Conservation (phyloP, 2,797 vertebrate species). For the Microctenopoma steveboyesi region DNA sequence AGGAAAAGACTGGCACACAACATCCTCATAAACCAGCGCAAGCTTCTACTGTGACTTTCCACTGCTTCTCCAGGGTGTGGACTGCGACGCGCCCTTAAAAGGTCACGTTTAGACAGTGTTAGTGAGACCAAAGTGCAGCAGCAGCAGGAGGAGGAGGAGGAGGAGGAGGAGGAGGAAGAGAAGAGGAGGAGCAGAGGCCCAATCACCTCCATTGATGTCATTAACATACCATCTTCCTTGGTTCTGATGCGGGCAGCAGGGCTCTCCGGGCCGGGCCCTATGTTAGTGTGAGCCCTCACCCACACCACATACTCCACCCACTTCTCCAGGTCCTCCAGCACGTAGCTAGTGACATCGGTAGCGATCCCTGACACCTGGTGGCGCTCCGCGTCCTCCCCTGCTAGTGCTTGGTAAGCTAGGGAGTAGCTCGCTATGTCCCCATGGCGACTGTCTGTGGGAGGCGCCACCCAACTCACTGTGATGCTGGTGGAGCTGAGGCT, state of each 20-base stretch:
- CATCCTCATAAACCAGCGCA: too few relatives aligned
- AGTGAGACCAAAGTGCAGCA: slow-evolving; percentile 1
- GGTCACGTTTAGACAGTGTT: not conserved
- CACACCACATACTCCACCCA: slow-evolving; percentile 95
- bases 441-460: slow-evolving; percentile 89
- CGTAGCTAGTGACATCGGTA: slow-evolving; percentile 86
- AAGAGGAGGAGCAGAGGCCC: not conserved
- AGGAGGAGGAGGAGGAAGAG: not conserved
- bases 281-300: slow-evolving; percentile 92
- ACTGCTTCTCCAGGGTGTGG: not conserved
- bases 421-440: slow-evolving; percentile 91
- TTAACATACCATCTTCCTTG: slow-evolving; percentile 92
- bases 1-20: not conserved
- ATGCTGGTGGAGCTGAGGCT: slow-evolving; percentile 92
- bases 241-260: slow-evolving; percentile 86
- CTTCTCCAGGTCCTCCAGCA: slow-evolving; percentile 93
- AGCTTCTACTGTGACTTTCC: too few relatives aligned
- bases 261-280: slow-evolving; percentile 93
- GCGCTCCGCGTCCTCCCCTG: slow-evolving; percentile 87
- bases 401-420: slow-evolving; percentile 88
- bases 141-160: not conserved
- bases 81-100: too few relatives aligned
- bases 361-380: slow-evolving; percentile 89
- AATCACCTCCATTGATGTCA: not conserved
- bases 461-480: slow-evolving; percentile 95